A percentile compares a stretch with the other conserved stretches of the same genome.
Conservation (phyloP, 2,113 vertebrate species). For the Dunckerocampus dactyliophorus region DNA sequence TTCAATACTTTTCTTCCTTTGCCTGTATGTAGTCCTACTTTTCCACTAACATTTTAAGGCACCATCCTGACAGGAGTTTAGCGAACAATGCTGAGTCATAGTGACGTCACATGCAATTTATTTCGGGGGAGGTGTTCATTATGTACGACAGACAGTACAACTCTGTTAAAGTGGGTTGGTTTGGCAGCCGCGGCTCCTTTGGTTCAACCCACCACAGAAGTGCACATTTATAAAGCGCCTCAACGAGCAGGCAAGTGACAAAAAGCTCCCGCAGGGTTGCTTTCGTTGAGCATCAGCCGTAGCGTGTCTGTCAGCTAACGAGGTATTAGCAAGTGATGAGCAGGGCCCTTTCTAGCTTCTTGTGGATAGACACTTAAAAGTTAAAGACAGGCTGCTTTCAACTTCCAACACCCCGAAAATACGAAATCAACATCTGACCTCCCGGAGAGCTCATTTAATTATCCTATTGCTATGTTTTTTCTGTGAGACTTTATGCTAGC, state of each 20-base stretch:
- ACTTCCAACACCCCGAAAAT: neutral
- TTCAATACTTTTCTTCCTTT: too few species aligned
- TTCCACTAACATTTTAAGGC: neutral
- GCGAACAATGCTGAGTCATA: slow-evolving; percentile 78
- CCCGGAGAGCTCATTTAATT: neutral
- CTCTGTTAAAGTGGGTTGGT: neutral
- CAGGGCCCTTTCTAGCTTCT: slow-evolving; percentile 45
- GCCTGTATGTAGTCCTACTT: neutral
- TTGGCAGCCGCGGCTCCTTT: neutral
- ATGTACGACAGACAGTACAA: slow-evolving; percentile 5
- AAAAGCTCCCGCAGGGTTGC: neutral
- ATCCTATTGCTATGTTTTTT: neutral
- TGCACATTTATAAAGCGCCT: neutral
- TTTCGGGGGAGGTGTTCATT: slow-evolving; percentile 13
- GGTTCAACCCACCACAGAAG: slow-evolving; percentile 3
- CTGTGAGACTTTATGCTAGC: slow-evolving; percentile 25
- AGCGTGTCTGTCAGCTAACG: slow-evolving; percentile 32
- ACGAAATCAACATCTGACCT: neutral
- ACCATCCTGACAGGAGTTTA: neutral
- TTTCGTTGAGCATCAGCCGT: neutral
- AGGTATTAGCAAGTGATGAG: slow-evolving; percentile 56
- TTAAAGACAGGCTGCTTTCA: slow-evolving; percentile 15
- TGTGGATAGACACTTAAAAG: slow-evolving; percentile 36
- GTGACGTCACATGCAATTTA: slow-evolving; percentile 60
- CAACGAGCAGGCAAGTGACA: neutral